A percentile compares a stretch with the other conserved stretches of the same genome.
Evolutionary conservation across 2,113 vertebrate genomes (phyloP).

Genomic region (Brachypodius melanocephalos): DNA sequence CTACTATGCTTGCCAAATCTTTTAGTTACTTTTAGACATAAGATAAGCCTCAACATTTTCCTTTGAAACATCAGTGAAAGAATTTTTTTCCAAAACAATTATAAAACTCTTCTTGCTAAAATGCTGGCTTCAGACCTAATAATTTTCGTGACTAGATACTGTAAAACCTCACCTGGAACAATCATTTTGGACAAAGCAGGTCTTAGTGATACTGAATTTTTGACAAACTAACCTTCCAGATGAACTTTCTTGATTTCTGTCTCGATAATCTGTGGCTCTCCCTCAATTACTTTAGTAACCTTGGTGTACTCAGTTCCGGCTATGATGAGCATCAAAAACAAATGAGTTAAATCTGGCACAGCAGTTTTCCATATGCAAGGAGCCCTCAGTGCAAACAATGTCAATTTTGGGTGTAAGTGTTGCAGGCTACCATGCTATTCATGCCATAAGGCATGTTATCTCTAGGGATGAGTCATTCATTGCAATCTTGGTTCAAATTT

Average conservation of each 20-base stretch:
- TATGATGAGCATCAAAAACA: conserved; percentile 55
- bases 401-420: background rate
- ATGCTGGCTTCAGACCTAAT: background rate
- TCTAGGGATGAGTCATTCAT: background rate
- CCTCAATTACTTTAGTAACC: conserved; percentile 71
- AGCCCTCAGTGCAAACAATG: background rate
- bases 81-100: background rate
- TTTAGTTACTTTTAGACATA: background rate
- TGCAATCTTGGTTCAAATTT: background rate
- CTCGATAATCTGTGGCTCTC: conserved; percentile 58
- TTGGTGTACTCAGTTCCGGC: conserved; percentile 64
- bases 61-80: background rate
- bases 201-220: background rate
- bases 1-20: background rate
- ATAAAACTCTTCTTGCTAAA: background rate
- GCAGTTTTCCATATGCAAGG: background rate
- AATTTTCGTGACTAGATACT: background rate
- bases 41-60: background rate
- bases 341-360: conserved; percentile 8
- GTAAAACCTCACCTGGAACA: background rate
- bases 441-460: background rate
- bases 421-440: background rate
- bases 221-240: conserved; percentile 68
- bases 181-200: background rate
- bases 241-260: conserved; percentile 65